These are phyloP conservation scores for Euthynnus affinis DNA, from an alignment of 2,797 vertebrate genomes.

Conservation along the genomic window DNA sequence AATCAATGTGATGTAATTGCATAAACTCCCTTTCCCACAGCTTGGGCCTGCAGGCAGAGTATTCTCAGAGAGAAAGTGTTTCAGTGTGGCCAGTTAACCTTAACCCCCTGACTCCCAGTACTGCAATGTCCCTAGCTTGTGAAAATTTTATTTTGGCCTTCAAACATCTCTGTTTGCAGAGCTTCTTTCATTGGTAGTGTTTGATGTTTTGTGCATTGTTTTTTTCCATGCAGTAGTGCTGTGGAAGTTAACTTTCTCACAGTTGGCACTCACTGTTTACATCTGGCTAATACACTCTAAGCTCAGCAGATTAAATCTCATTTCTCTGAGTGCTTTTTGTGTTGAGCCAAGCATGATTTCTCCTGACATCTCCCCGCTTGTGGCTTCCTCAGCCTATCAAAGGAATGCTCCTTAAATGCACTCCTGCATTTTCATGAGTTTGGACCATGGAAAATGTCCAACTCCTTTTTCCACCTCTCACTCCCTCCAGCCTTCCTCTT, in stretches of 20 bases:
- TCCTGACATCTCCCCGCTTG: constrained; percentile 71
- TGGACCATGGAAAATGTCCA: constrained; percentile 74
- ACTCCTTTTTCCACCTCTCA: constrained; percentile 70
- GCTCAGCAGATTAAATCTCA: constrained; percentile 80
- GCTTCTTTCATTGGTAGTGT: constrained; percentile 35
- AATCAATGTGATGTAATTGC: constrained; percentile 88
- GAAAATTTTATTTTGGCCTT: constrained; percentile 56
- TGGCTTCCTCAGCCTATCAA: constrained; percentile 62
- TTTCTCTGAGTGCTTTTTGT: constrained; percentile 82
- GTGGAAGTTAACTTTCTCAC: constrained; percentile 71
- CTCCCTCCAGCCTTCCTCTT: constrained; percentile 59
- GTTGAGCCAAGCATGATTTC: constrained; percentile 77
- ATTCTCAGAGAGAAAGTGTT: constrained; percentile 74
- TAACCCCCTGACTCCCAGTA: constrained; percentile 64
- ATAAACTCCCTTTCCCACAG: constrained; percentile 86
- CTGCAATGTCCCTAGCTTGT: constrained; percentile 43
- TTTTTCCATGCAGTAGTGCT: constrained; percentile 54
- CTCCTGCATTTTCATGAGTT: constrained; percentile 76
- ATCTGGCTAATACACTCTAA: constrained; percentile 71
- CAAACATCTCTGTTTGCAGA: constrained; percentile 51
- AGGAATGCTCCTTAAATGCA: constrained; percentile 74
- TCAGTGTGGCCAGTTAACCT: constrained; percentile 77
- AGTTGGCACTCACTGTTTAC: constrained; percentile 75
- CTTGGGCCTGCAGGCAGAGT: constrained; percentile 56
- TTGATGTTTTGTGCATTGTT: constrained; percentile 63